Conservation (phyloP, 2,888 invertebrate genomes). For the Cephus rjabovi region DNA sequence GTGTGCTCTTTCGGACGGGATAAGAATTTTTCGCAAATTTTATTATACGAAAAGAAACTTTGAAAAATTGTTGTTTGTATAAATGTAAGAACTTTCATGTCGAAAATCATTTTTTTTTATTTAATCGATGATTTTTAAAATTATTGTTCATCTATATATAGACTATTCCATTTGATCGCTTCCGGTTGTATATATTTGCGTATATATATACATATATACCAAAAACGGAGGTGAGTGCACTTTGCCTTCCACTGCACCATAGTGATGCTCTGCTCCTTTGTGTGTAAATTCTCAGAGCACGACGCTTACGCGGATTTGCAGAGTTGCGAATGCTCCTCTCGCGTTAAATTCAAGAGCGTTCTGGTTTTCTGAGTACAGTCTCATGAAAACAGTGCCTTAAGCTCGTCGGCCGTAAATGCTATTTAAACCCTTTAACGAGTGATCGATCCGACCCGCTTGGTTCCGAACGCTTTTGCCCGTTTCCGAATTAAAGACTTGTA, state of each 20-base stretch:
- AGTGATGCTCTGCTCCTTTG: conserved; percentile 16
- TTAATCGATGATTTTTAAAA: not conserved
- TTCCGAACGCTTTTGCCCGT: not conserved
- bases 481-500: not conserved
- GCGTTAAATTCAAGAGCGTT: not conserved
- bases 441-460: not conserved
- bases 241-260: not conserved
- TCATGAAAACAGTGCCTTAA: not conserved
- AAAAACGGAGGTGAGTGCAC: not conserved
- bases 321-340: conserved; percentile 23
- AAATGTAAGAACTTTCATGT: not conserved
- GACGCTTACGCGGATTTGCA: conserved; percentile 30
- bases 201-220: not conserved
- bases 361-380: not conserved
- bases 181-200: not conserved
- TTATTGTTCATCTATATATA: not conserved
- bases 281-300: conserved; percentile 31
- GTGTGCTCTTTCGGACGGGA: not conserved
- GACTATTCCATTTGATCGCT: not conserved
- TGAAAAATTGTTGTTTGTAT: not conserved
- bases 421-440: not conserved
- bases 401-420: not conserved
- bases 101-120: not conserved
- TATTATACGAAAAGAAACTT: not conserved
- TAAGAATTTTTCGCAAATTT: not conserved